Conservation (phyloP, 2,888 invertebrate genomes). For the Caenorhabditis japonica region DNA sequence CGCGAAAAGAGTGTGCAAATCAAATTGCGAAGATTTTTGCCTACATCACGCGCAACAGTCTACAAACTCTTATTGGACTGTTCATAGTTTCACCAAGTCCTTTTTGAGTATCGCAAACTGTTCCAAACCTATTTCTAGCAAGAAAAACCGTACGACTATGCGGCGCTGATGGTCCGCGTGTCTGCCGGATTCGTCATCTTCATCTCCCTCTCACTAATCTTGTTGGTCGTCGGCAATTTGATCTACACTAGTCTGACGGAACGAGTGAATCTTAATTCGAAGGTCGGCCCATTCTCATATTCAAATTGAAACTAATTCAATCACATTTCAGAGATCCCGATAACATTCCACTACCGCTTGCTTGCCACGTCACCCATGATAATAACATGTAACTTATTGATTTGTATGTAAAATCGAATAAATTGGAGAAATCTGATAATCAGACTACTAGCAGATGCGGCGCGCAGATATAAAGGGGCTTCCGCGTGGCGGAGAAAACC, state of each 20-base stretch:
- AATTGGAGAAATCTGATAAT: background rate
- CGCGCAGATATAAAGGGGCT: slow-evolving; percentile 36
- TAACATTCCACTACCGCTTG: background rate
- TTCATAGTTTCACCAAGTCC: no score
- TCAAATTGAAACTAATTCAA: background rate
- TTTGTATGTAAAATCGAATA: slow-evolving; percentile 12
- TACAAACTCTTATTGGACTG: no score
- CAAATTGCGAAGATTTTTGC: no score
- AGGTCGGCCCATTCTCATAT: no score
- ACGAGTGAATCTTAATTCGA: slow-evolving; percentile 36
- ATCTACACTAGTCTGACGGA: slow-evolving; percentile 69
- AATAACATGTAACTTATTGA: slow-evolving; percentile 28
- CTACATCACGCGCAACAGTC: no score
- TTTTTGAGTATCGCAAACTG: no score
- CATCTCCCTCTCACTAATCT: slow-evolving; percentile 69
- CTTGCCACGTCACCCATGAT: slow-evolving; percentile 19
- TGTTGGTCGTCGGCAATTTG: slow-evolving; percentile 72
- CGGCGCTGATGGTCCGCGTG: slow-evolving; percentile 67
- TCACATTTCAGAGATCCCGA: slow-evolving; percentile 22
- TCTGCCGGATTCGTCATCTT: slow-evolving; percentile 69
- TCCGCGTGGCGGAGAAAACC: slow-evolving; percentile 20
- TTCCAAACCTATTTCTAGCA: no score
- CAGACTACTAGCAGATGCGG: slow-evolving; percentile 27
- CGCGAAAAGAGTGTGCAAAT: no score
- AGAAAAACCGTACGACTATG: slow-evolving; percentile 63